Percentiles rank a stretch among this genome's conserved stretches.
These are phyloP conservation scores for Australoheros scitulus DNA, from an alignment of 2,113 vertebrate species.

Conservation along the genomic window DNA sequence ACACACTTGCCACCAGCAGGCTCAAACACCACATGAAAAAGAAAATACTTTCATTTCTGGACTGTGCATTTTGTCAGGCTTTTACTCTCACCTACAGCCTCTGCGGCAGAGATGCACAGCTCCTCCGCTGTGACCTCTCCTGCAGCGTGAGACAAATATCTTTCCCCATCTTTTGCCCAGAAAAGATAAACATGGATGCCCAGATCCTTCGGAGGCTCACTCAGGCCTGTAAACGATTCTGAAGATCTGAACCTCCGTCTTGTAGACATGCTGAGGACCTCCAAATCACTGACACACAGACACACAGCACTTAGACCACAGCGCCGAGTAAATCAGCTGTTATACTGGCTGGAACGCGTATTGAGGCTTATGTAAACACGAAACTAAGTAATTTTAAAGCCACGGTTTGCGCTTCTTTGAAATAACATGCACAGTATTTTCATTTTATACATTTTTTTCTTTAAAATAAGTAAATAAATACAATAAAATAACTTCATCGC, in stretches of 20 bases:
- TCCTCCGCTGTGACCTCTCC: constrained; percentile 83
- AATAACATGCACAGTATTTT: neutral
- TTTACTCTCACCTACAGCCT: constrained; percentile 76
- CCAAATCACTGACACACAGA: constrained; percentile 19
- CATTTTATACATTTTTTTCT: neutral
- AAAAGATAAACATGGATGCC: constrained; percentile 85
- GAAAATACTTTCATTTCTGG: neutral
- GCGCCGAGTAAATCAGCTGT: neutral
- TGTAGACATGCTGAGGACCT: constrained; percentile 54
- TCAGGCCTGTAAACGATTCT: constrained; percentile 1
- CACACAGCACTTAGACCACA: neutral
- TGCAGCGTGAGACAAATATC: constrained; percentile 73
- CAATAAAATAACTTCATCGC: neutral
- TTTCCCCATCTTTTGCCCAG: constrained; percentile 81
- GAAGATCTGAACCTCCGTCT: constrained; percentile 39
- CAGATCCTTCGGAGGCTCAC: constrained; percentile 43
- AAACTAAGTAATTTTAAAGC: neutral
- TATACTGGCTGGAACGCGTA: neutral
- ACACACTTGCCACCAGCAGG: neutral
- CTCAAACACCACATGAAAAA: neutral
- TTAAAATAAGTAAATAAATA: neutral
- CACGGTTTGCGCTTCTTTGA: neutral
- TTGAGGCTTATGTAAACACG: neutral
- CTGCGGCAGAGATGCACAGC: constrained; percentile 84
- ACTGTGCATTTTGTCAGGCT: neutral